phyloP scores from a whole-genome alignment of 2,797 vertebrate species.

The Peromyscus aztecus region DNA sequence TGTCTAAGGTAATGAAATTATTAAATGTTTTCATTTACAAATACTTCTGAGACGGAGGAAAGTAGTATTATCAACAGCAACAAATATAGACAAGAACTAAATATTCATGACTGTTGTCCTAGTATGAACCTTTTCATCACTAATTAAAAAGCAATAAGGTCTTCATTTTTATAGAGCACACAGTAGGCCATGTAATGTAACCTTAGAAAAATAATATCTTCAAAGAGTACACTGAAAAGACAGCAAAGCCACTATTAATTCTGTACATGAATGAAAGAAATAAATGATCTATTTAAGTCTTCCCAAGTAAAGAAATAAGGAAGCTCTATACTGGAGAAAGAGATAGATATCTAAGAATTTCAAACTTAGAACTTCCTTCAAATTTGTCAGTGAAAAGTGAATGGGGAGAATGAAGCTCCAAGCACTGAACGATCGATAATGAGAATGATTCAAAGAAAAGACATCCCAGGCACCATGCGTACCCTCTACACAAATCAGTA shows the following conservation, averaged over 20 bases:
- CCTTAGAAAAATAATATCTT: background rate
- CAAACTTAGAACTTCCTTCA: constrained; percentile 30
- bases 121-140: constrained; percentile 8
- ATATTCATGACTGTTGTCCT: background rate
- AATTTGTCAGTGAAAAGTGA: constrained; percentile 7
- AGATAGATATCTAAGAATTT: constrained; percentile 21
- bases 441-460: constrained; percentile 31
- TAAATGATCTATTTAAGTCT: constrained; percentile 26
- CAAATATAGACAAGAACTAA: constrained; percentile 16
- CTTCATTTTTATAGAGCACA: background rate
- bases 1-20: constrained; percentile 21
- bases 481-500: background rate
- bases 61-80: constrained; percentile 11
- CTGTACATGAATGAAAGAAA: constrained; percentile 14
- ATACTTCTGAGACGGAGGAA: constrained; percentile 35
- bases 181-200: background rate
- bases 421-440: constrained; percentile 17
- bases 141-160: constrained; percentile 28
- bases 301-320: constrained; percentile 39
- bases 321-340: background rate
- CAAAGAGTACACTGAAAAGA: constrained; percentile 3
- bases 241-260: background rate
- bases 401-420: background rate
- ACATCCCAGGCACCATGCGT: background rate
- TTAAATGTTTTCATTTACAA: constrained; percentile 55